phyloP scores from a whole-genome alignment of 2,113 vertebrate genomes.

The Vidua chalybeata region DNA sequence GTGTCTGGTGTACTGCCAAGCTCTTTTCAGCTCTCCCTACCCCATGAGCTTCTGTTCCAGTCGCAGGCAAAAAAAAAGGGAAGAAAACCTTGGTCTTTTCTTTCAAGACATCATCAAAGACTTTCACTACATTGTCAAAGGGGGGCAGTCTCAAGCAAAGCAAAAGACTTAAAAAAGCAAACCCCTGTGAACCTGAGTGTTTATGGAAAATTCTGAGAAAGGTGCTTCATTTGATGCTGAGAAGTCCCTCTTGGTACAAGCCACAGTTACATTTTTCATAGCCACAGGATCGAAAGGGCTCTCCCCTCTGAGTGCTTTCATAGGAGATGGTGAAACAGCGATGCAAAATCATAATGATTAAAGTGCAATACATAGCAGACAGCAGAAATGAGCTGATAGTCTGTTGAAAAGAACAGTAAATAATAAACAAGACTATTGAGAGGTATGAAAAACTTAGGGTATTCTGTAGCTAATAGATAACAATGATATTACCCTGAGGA shows the following conservation, averaged over 20 bases:
- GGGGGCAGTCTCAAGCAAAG: slow-evolving; percentile 32
- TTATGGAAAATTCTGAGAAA: background rate
- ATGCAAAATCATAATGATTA: background rate
- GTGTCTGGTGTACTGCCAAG: background rate
- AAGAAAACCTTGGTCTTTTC: background rate
- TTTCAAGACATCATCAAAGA: background rate
- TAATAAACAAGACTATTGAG: background rate
- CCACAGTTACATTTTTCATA: background rate
- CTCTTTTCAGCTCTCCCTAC: background rate
- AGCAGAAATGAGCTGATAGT: background rate
- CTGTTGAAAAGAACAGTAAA: slow-evolving; percentile 12
- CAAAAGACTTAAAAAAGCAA: background rate
- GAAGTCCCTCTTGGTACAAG: background rate
- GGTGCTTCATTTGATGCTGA: background rate
- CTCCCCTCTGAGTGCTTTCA: background rate
- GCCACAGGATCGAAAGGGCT: background rate
- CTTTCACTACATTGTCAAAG: background rate
- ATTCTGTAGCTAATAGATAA: slow-evolving; percentile 11
- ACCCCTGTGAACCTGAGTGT: background rate
- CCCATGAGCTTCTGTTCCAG: background rate
- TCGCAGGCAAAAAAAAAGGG: background rate
- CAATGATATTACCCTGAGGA: background rate
- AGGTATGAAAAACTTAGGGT: background rate
- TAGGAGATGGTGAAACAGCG: background rate
- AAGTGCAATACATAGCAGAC: background rate